Conservation (phyloP, 2,113 vertebrate species). For the Motacilla tschutschensis region DNA sequence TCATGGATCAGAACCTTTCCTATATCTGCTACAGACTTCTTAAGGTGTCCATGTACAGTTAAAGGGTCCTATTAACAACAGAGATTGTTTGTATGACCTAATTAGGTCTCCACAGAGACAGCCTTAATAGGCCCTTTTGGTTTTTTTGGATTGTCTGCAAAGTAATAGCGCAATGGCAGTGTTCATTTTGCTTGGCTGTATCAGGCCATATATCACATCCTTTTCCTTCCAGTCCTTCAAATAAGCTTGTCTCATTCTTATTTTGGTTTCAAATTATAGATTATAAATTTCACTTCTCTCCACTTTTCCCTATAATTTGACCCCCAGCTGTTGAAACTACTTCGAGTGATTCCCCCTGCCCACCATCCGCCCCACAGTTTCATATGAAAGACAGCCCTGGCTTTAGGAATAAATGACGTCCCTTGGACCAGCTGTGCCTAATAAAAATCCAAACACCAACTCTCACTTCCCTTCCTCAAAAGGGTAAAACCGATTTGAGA, state of each 20-base stretch:
- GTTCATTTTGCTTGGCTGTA: conserved; percentile 63
- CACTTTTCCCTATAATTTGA: conserved; percentile 59
- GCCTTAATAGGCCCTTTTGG: conserved; percentile 42
- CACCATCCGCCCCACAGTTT: conserved; percentile 6
- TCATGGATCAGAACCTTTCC: background rate
- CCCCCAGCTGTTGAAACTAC: conserved; percentile 46
- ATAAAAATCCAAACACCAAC: conserved; percentile 26
- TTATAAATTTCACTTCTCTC: conserved; percentile 62
- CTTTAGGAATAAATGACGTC: conserved; percentile 50
- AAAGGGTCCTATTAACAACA: conserved; percentile 21
- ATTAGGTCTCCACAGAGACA: conserved; percentile 55
- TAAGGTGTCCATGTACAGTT: background rate
- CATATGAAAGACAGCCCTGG: conserved; percentile 13
- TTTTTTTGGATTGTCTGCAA: conserved; percentile 54
- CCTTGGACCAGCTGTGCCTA: conserved; percentile 31
- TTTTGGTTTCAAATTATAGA: conserved; percentile 68
- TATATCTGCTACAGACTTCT: conserved; percentile 4
- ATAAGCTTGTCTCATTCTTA: conserved; percentile 39
- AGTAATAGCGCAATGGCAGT: conserved; percentile 32
- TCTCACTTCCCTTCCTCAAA: conserved; percentile 29
- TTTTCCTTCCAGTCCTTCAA: conserved; percentile 46
- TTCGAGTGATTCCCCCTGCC: conserved; percentile 30
- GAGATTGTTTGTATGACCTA: conserved; percentile 37
- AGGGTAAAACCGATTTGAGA: conserved; percentile 31
- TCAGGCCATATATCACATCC: conserved; percentile 44